Percentiles rank a stretch among this genome's conserved stretches.
phyloP scores from a whole-genome alignment of 2,113 vertebrate species.

The Zosterops borbonicus region DNA sequence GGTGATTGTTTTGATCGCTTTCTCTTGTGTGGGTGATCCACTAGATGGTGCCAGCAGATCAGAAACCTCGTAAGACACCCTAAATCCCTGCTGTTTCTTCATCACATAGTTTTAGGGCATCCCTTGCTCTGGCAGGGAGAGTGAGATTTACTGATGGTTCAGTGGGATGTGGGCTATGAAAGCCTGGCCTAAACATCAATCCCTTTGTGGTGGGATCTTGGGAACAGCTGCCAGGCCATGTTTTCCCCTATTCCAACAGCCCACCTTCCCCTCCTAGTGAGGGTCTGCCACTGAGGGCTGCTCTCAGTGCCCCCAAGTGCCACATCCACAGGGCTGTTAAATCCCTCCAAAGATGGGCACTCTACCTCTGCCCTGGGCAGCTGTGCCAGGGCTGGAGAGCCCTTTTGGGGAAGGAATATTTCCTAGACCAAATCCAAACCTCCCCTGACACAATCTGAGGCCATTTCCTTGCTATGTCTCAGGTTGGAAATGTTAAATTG shows the following conservation, averaged over 20 bases:
- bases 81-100: neutral
- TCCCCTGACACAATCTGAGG: neutral
- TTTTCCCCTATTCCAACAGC: neutral
- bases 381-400: neutral
- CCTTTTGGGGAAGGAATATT: neutral
- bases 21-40: neutral
- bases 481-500: neutral
- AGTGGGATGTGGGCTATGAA: neutral
- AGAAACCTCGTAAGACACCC: neutral
- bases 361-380: neutral
- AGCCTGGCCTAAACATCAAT: neutral
- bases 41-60: constrained; percentile 49
- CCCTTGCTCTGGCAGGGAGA: neutral
- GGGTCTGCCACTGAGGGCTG: neutral
- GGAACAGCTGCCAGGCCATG: fast-evolving
- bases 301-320: neutral
- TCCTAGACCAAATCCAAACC: neutral
- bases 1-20: neutral
- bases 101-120: neutral
- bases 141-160: neutral
- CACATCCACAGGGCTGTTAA: neutral
- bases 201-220: neutral
- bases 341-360: neutral
- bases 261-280: neutral
- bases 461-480: neutral